Base-by-base conservation (phyloP, 2,113 vertebrate genomes). In the Pongo pygmaeus region DNA sequence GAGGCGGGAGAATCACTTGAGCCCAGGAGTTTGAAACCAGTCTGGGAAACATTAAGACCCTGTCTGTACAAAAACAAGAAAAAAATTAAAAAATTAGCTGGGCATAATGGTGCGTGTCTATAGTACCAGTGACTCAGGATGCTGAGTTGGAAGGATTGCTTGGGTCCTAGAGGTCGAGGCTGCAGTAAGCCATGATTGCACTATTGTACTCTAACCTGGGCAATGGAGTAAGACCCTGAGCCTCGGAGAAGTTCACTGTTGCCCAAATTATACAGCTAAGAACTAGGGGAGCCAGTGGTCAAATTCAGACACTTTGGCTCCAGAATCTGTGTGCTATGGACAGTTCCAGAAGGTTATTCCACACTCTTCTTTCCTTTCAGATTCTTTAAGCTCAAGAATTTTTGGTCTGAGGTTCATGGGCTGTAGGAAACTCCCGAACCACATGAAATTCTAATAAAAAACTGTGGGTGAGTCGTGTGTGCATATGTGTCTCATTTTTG, bases 301-400 rank as follows among this genome's bases (percentile, higher is more conserved):
- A 79, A 81, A 64, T 61, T 16, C 27, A 27, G 72, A 27, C 18
- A 11, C 4, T 43, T 52, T 57, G 40, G 35, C 61, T 88, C 11
- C 12, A 78, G 89, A 96, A 77, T 83, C 50, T 32, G n/a, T 72
- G 32, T 25, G 57, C 43, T 52, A 9, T 13, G 48, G 50, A 14
- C 72, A 89, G 8, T 59, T 75, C 67, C 38, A 91, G 48, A 84
- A 77, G 89, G 52, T n/a, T 48, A 48, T 32, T 18, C 2, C 8
- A 64, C 43, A 17, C 40, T 89, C 12, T 23, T n/a, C 14, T 16
- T 40, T 84, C 50, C 43, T 87, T 67, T 25, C 32, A 77, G 46
- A 64, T 84, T 89, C 48, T 55, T 97, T 89, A 81, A 92, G 85
- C 46, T 74, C 67, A 72, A 72, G 11, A 67, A 69, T n/a, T 93